Evolutionary conservation across 2,888 invertebrate species (phyloP).

Genomic region (Himalopsyche anomala): DNA sequence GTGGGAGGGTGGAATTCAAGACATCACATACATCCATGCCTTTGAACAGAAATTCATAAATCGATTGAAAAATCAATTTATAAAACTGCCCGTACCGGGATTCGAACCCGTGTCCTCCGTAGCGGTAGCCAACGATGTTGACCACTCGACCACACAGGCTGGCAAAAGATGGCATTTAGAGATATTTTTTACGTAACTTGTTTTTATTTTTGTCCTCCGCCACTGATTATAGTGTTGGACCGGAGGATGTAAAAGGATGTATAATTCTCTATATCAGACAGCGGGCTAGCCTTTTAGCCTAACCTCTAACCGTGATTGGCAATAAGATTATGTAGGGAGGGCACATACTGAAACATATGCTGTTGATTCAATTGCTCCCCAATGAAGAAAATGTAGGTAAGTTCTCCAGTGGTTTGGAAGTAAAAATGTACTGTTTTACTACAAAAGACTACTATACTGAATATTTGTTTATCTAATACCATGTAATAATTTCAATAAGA

Average conservation of each 20-base stretch:
- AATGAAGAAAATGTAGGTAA: not conserved
- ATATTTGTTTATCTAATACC: too few relatives aligned
- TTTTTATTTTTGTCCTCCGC: not conserved
- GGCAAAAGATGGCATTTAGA: too few relatives aligned
- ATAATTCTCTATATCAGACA: constrained; percentile 57
- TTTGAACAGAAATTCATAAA: too few relatives aligned
- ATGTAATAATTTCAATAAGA: too few relatives aligned
- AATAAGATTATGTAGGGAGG: constrained; percentile 63
- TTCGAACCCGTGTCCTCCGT: too few relatives aligned
- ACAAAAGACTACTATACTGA: not conserved
- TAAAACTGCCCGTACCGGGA: too few relatives aligned
- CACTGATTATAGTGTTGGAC: not conserved
- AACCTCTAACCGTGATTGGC: constrained; percentile 65
- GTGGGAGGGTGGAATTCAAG: too few relatives aligned
- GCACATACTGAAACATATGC: constrained; percentile 29
- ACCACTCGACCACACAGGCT: too few relatives aligned
- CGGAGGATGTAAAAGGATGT: constrained; percentile 56
- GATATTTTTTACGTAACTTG: too few relatives aligned
- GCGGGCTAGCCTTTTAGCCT: constrained; percentile 55
- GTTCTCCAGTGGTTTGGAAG: constrained; percentile 20
- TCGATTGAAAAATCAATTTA: too few relatives aligned
- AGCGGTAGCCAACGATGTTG: too few relatives aligned
- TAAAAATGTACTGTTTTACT: not conserved
- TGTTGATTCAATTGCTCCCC: constrained; percentile 45
- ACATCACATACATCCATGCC: too few relatives aligned